phyloP scores from a whole-genome alignment of 2,113 vertebrate species.

The Dipodomys spectabilis region DNA sequence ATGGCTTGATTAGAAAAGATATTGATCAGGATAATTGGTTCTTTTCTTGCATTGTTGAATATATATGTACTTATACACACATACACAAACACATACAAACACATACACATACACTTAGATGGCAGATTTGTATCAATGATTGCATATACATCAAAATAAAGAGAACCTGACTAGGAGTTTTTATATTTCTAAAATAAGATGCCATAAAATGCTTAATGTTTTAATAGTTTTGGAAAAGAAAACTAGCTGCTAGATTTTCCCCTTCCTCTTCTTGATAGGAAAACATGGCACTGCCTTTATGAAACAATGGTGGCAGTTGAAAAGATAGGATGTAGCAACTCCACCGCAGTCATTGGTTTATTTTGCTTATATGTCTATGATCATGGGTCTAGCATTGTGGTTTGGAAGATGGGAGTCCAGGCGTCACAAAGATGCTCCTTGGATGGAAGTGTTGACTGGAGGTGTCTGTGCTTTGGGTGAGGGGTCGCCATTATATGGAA shows the following conservation, averaged over 20 bases:
- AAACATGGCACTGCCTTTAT: not conserved
- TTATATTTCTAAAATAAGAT: not conserved
- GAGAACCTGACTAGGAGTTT: not conserved
- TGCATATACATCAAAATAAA: not conserved
- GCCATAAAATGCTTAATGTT: not conserved
- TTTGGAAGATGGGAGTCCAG: not conserved
- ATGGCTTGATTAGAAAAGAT: slow-evolving; percentile 33
- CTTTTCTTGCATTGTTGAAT: slow-evolving; percentile 17
- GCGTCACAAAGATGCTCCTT: not conserved
- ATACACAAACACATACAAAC: not conserved
- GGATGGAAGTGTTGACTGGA: not conserved
- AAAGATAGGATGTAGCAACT: not conserved
- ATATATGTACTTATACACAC: no score
- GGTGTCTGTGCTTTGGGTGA: not conserved
- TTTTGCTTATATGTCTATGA: not conserved
- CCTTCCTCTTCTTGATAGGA: not conserved
- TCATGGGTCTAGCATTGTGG: not conserved
- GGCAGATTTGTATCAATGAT: not conserved
- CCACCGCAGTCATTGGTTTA: not conserved
- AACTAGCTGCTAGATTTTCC: not conserved
- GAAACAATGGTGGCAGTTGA: not conserved
- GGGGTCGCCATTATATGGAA: not conserved
- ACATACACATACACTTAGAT: not conserved
- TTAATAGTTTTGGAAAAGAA: not conserved
- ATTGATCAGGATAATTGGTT: not conserved